Percentiles rank a stretch among this genome's conserved stretches.
Conservation (phyloP, 2,113 vertebrate species). For the Ia io region DNA sequence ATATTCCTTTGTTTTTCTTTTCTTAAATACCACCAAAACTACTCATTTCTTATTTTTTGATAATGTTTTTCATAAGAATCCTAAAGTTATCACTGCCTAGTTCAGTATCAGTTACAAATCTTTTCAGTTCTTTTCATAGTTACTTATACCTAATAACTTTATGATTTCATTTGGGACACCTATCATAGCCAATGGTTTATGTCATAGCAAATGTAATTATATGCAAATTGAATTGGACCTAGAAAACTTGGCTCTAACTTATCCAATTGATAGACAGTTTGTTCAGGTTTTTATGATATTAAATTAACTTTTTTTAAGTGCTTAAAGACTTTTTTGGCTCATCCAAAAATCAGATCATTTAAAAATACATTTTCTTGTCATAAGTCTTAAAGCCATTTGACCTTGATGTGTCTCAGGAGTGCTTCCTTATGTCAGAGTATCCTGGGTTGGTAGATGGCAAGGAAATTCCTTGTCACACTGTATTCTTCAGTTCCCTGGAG, state of each 20-base stretch:
- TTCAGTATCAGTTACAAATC: not conserved
- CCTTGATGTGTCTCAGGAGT: conserved; percentile 41
- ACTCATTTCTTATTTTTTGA: conserved; percentile 13
- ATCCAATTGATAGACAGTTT: not conserved
- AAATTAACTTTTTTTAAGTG: conserved; percentile 8
- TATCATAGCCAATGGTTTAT: not conserved
- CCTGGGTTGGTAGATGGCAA: not conserved
- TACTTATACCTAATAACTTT: not conserved
- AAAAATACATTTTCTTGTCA: conserved; percentile 9
- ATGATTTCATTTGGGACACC: not conserved
- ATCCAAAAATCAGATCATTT: conserved; percentile 10
- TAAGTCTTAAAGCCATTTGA: conserved; percentile 55
- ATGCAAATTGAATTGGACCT: not conserved
- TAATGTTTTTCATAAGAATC: not conserved
- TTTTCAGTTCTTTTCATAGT: not conserved
- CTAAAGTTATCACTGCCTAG: not conserved
- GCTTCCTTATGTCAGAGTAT: conserved; percentile 59
- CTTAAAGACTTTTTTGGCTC: conserved; percentile 30
- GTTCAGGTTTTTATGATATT: not conserved
- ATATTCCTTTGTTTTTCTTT: conserved; percentile 3
- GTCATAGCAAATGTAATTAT: not conserved
- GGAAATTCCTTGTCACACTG: conserved; percentile 56
- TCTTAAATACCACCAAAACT: not conserved
- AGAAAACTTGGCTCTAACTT: conserved; percentile 19
- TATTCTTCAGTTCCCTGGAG: conserved; percentile 9